Conservation (phyloP, 1,140 invertebrate genomes). For the Macrosteles quadrilineatus region DNA sequence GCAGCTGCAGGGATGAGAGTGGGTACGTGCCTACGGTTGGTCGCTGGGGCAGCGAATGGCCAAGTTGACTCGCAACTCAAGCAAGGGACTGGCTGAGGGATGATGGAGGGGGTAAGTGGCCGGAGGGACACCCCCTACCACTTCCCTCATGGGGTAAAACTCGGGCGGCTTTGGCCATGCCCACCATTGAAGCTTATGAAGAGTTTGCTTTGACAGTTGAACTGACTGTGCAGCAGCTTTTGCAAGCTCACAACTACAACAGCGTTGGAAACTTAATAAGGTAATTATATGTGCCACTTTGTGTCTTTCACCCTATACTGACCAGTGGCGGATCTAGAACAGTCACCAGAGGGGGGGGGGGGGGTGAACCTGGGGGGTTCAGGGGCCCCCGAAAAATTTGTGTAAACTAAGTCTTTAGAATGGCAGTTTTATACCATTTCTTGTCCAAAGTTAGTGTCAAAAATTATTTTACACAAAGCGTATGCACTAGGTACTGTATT, state of each 20-base stretch:
- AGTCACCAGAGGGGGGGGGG: background rate
- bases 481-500: too few relatives aligned
- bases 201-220: constrained; percentile 74
- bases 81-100: constrained; percentile 6
- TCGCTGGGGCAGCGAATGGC: constrained; percentile 86
- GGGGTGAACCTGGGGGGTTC: too few relatives aligned
- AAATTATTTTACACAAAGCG: too few relatives aligned
- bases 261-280: constrained; percentile 80
- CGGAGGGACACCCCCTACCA: constrained; percentile 63
- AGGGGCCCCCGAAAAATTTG: too few relatives aligned
- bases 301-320: constrained; percentile 2
- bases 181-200: constrained; percentile 71
- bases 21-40: constrained; percentile 72
- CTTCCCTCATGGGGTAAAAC: constrained; percentile 64
- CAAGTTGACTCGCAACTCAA: constrained; percentile 80
- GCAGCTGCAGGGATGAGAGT: constrained; percentile 62
- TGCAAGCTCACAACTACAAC: constrained; percentile 81
- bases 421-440: too few relatives aligned
- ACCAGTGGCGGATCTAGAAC: too few relatives aligned
- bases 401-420: too few relatives aligned
- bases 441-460: too few relatives aligned
- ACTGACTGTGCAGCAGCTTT: constrained; percentile 70
- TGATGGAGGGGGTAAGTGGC: constrained; percentile 51
- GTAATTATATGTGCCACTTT: constrained; percentile 47
- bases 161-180: constrained; percentile 56